Evolutionary conservation across 2,113 vertebrate species (phyloP).

Genomic region (Daboia siamensis): DNA sequence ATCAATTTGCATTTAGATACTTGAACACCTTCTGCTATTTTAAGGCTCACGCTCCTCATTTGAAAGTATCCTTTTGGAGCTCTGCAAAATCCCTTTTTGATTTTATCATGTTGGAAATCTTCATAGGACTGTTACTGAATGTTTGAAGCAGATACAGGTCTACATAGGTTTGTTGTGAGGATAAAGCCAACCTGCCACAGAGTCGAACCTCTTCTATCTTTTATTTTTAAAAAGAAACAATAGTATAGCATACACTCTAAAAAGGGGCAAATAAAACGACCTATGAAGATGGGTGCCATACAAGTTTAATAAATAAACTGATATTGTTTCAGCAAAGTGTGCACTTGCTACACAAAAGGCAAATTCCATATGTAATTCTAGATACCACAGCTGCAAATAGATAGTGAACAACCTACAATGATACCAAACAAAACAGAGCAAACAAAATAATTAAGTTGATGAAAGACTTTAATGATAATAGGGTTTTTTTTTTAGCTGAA

Average conservation of each 20-base stretch:
- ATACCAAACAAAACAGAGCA: neutral
- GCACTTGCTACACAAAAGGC: neutral
- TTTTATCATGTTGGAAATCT: neutral
- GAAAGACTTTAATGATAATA: neutral
- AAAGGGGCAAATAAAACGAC: neutral
- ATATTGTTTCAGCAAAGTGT: neutral
- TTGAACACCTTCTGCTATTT: neutral
- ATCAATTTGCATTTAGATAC: neutral
- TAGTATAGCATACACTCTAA: neutral
- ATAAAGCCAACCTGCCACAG: neutral
- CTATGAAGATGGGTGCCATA: neutral
- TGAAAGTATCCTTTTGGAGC: neutral
- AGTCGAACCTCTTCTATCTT: neutral
- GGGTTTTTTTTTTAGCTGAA: neutral
- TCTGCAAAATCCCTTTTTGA: neutral
- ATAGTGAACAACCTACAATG: neutral
- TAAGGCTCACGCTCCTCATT: neutral
- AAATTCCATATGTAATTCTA: neutral
- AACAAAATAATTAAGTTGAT: neutral
- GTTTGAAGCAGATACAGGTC: neutral
- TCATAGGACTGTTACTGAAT: neutral
- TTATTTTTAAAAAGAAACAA: neutral
- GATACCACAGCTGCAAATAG: neutral
- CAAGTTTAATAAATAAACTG: neutral
- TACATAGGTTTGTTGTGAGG: neutral